Evolutionary conservation across 1,140 invertebrate genomes (phyloP).

Genomic region (Tetramorium parvispinum): DNA sequence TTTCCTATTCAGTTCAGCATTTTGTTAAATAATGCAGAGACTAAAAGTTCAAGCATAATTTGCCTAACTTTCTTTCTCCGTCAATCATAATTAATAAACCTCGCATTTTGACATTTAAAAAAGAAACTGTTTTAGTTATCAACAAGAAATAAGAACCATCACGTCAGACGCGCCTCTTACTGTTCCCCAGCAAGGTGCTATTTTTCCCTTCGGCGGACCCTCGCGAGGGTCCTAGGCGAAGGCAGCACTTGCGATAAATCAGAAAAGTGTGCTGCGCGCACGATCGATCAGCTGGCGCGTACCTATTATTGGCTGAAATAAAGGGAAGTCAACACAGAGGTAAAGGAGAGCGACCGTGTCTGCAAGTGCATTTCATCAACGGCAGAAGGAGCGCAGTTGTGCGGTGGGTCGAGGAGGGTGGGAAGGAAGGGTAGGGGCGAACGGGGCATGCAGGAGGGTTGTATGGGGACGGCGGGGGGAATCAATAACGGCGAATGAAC

Average conservation of each 20-base stretch:
- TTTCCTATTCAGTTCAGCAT: background rate
- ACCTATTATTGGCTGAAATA: constrained; percentile 79
- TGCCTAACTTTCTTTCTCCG: background rate
- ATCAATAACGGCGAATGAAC: constrained; percentile 75
- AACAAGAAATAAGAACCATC: background rate
- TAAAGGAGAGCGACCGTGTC: constrained; percentile 67
- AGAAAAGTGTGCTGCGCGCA: constrained; percentile 70
- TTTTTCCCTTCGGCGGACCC: background rate
- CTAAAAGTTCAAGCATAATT: background rate
- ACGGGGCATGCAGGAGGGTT: constrained; percentile 35
- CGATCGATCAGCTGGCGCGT: constrained; percentile 76
- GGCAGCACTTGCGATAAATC: constrained; percentile 72
- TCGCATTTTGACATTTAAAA: background rate
- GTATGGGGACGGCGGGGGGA: constrained; percentile 65
- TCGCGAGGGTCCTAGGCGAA: background rate
- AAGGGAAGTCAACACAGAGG: constrained; percentile 74
- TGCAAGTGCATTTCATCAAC: constrained; percentile 81
- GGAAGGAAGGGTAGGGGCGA: background rate
- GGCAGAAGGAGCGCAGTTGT: constrained; percentile 66
- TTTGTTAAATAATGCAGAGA: background rate
- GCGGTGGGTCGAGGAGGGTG: background rate
- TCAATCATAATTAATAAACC: background rate
- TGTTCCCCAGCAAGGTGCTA: background rate
- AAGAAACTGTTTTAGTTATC: background rate
- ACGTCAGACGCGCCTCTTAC: constrained; percentile 8